Evolutionary conservation across 92 coral and sea anemone genomes (phyloP), one percentile per base, ranked within the genome.

Genomic region (Muricea muricata): DNA sequence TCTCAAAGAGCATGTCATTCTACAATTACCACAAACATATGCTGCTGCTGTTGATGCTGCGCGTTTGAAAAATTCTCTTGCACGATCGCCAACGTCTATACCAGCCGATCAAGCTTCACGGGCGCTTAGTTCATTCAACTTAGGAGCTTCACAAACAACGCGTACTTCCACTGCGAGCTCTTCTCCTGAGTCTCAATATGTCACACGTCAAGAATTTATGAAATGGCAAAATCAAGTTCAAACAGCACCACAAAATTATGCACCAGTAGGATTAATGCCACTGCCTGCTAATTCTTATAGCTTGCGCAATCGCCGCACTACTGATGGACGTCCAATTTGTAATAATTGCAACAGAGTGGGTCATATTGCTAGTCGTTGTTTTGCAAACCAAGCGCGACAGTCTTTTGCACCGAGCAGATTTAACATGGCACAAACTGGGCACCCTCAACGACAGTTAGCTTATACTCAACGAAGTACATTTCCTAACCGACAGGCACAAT

Each of bases 41-140:
- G 45, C 25, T 4, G 80, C 47, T n/a, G 82, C 87, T 12, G 58
- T 54, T 42, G 66, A 69, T 26, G 55, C 73, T 32, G 86, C 82
- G n/a, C 61, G 80, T 14, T 52, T 84, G 6, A 74, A 60, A 35
- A 50, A 40, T 17, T 35, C 79, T 6, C 66, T 82, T 58, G 3
- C 67, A 7, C 46, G 48, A 3, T 32, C 48, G 7, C 4, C 13
- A 48, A 48, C 17, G 7, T 48, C 56, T 7, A 18, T 18, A 7
- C 26, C 17, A 24, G 1, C 68, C 14, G 13, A 8, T 21, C 32
- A 1, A 60, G 26, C 33, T 24, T 60, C 68, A 28, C 68, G 45
- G n/a, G n/a, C n/a, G n/a, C n/a, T n/a, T n/a, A n/a, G n/a, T n/a
- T n/a, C n/a, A n/a, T n/a, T n/a, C n/a, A n/a, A n/a, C n/a, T n/a